Conservation (phyloP, 2,797 vertebrate genomes). For the Mycteria americana region DNA sequence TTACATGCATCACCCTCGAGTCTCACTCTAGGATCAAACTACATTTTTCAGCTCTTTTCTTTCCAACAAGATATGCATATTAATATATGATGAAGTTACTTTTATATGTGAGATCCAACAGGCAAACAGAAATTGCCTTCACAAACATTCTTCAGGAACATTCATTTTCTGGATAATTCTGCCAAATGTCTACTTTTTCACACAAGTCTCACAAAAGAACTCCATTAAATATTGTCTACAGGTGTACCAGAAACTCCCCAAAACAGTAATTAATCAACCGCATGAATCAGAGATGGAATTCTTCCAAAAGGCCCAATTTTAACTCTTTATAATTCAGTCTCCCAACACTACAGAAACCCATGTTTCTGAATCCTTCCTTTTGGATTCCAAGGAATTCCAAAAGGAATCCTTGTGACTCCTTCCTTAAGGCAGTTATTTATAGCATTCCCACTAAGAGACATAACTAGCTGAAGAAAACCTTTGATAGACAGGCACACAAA, state of each 20-base stretch:
- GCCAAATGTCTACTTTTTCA: not conserved
- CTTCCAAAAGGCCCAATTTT: not conserved
- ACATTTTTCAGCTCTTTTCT: not conserved
- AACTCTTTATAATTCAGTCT: not conserved
- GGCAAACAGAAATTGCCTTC: not conserved
- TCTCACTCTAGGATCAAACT: not conserved
- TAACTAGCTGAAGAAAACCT: not conserved
- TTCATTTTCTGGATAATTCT: not conserved
- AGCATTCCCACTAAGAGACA: not conserved
- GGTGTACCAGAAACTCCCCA: not conserved
- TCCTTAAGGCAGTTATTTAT: not conserved
- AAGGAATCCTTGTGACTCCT: not conserved
- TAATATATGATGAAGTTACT: not conserved
- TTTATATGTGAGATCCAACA: not conserved
- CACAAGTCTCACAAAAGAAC: not conserved
- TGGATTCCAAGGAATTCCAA: too few species aligned
- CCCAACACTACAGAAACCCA: not conserved
- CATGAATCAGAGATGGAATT: not conserved
- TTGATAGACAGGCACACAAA: not conserved
- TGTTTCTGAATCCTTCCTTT: too few species aligned
- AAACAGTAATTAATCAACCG: not conserved
- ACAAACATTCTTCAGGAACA: not conserved
- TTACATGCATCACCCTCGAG: not conserved
- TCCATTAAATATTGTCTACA: not conserved
- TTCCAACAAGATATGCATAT: not conserved